Evolutionary conservation across 2,797 vertebrate genomes (phyloP).

Genomic region (Chelidonichthys spinosus): DNA sequence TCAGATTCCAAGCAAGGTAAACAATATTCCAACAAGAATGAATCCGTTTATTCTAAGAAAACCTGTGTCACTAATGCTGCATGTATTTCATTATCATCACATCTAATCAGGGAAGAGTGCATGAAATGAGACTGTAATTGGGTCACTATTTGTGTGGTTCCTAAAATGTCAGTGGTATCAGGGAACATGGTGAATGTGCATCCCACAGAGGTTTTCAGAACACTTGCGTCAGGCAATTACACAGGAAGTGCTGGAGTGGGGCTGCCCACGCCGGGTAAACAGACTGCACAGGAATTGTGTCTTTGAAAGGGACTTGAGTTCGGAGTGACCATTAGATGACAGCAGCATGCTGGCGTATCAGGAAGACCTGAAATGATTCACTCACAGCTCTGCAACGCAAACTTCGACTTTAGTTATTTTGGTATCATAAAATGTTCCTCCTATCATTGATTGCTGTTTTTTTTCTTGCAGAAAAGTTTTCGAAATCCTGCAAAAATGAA

Average conservation of each 20-base stretch:
- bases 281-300: background rate
- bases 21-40: background rate
- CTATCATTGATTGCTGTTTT: no score
- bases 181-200: conserved; percentile 9
- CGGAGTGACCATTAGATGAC: conserved; percentile 3
- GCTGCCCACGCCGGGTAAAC: conserved; percentile 49
- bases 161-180: conserved; percentile 33
- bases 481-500: background rate
- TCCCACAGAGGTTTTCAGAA: conserved; percentile 19
- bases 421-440: background rate
- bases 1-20: background rate
- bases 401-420: background rate
- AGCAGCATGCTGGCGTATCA: conserved; percentile 14
- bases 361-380: conserved; percentile 10
- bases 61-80: conserved; percentile 8
- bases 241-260: conserved; percentile 30
- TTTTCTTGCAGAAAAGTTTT: background rate
- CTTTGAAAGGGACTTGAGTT: conserved; percentile 34
- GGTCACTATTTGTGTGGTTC: conserved; percentile 32
- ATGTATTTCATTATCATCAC: conserved; percentile 27
- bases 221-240: conserved; percentile 33
- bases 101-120: conserved; percentile 41
- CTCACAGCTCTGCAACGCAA: background rate
- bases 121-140: conserved; percentile 48
- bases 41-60: conserved; percentile 16